Base-by-base conservation (phyloP, 2,888 invertebrate species). In the Malthinus flaveolus region DNA sequence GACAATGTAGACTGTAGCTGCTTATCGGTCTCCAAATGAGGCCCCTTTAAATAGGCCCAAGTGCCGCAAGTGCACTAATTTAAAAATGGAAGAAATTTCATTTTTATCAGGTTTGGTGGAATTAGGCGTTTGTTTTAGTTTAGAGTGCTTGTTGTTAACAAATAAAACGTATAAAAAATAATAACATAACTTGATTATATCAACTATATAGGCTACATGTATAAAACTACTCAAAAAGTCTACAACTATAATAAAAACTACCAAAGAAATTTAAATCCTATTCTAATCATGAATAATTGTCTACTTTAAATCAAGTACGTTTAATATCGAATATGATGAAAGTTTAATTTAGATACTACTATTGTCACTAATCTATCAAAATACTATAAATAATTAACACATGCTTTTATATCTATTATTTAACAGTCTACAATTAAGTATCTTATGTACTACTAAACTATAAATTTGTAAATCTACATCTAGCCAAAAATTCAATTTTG, bases 361-460 rank as follows among this genome's bases (percentile, higher is more conserved):
- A 59, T 59, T 59, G 59, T 54, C 39, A 31, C 59, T 59, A 59
- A 15, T 44, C 54, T 59, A 59, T 33, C 15, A 15, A n/a, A 23
- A 42, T 49, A 42, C 53, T 59, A 59, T 37, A 59, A 59, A 59
- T 59, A 59, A 59, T 49, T 59, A 59, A 59, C 59, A 59, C 59
- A 54, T 59, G 9, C 54, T 39, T 49, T 59, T 59, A 51, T 46
- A 57, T 47, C 57, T 53, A 59, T 49, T 59, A 49, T 49, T 53
- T 49, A 59, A 54, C 53, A 44, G 36, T 50, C 49, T 53, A 53
- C 46, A 57, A 51, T 37, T 57, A 47, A 32, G n/a, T 31, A 31
- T 15, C 46, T 46, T 56, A 47, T 15, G 12, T 42, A 6, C 39
- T 42, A 23, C 4, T 11, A 42, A 42, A 3, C 23, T 42, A 42